These are phyloP conservation scores for Platyscapa corneri DNA, from an alignment of 1,140 invertebrate species.

Conservation along the genomic window DNA sequence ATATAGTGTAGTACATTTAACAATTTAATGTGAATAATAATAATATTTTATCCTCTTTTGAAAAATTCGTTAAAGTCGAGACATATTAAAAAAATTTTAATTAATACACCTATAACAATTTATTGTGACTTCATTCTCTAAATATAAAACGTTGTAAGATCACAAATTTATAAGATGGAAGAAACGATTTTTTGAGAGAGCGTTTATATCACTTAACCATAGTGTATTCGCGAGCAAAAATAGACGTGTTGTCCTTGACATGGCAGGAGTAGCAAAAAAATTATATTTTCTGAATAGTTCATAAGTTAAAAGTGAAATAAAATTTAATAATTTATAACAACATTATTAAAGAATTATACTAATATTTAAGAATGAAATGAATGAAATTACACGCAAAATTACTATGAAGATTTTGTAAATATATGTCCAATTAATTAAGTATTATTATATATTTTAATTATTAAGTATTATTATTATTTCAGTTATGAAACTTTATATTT, in stretches of 20 bases:
- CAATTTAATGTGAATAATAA: not conserved
- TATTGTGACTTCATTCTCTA: not conserved
- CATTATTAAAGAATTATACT: conserved; percentile 10
- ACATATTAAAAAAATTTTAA: not conserved
- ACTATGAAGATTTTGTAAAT: too few species aligned
- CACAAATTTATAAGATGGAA: not conserved
- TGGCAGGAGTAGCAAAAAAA: conserved; percentile 55
- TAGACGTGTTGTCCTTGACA: conserved; percentile 71
- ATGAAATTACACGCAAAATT: too few species aligned
- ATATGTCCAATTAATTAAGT: too few species aligned
- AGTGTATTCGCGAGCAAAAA: conserved; percentile 58
- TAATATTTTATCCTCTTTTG: conserved; percentile 4
- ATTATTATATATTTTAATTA: too few species aligned
- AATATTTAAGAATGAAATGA: too few species aligned
- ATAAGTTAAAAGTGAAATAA: not conserved
- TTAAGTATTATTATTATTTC: too few species aligned
- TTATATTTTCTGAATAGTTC: conserved; percentile 40
- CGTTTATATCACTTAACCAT: conserved; percentile 44
- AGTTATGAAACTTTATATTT: too few species aligned
- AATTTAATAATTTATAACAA: not conserved
- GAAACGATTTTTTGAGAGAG: not conserved
- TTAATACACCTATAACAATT: conserved; percentile 15
- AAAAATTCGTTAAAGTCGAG: not conserved
- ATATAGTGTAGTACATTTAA: not conserved
- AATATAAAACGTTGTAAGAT: conserved; percentile 25